Percentiles rank a stretch among this genome's conserved stretches.
phyloP scores from a whole-genome alignment of 2,797 vertebrate genomes.

The Limnodromus scolopaceus region DNA sequence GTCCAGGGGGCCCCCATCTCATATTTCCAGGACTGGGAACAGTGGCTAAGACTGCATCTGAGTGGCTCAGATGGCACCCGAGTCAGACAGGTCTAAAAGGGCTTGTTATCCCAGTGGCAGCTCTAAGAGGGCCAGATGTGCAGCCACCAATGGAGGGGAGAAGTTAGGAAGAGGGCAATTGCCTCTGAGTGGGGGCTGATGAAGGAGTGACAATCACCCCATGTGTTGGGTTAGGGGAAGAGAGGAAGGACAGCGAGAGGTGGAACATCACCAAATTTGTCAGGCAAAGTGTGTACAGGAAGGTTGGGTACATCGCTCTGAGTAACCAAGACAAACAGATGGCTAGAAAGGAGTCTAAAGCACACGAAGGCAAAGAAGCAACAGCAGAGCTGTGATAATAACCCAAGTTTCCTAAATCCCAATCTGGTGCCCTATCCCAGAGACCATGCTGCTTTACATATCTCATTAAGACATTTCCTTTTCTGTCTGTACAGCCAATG shows the following conservation, averaged over 20 bases:
- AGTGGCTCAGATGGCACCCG: neutral
- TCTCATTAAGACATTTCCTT: conserved; percentile 39
- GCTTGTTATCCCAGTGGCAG: neutral
- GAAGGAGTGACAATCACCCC: neutral
- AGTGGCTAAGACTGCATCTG: neutral
- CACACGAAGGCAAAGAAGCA: neutral
- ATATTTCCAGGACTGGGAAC: neutral
- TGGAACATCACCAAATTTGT: neutral
- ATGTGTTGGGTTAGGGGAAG: neutral
- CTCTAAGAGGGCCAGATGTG: neutral
- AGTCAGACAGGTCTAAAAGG: fast-evolving
- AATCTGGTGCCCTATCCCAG: conserved; percentile 40
- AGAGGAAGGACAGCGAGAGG: neutral
- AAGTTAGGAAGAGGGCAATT: neutral
- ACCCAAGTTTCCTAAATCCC: conserved; percentile 37
- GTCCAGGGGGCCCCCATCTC: neutral
- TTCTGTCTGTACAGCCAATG: conserved; percentile 27
- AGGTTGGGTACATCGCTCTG: conserved; percentile 42
- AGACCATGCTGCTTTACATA: neutral
- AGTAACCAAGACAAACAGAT: conserved; percentile 57
- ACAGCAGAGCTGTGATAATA: conserved; percentile 11
- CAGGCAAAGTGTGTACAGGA: neutral
- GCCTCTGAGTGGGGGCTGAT: neutral
- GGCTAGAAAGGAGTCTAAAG: conserved; percentile 34
- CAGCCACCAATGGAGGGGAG: neutral